Evolutionary conservation across 1,140 invertebrate species (phyloP).

Genomic region (Eubasilissa regina): DNA sequence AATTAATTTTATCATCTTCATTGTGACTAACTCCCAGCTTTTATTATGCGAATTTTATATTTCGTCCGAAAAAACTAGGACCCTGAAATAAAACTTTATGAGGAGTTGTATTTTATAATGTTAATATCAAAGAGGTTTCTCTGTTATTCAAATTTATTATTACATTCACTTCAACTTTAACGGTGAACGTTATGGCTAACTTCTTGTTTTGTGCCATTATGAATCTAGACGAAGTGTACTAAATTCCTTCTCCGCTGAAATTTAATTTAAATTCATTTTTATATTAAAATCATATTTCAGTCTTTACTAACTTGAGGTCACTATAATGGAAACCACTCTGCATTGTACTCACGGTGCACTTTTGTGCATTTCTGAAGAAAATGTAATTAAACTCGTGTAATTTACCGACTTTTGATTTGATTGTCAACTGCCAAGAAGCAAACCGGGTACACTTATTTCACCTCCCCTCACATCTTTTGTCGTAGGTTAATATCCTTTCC

Average conservation of each 20-base stretch:
- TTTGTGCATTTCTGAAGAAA: conserved; percentile 30
- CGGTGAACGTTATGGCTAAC: conserved; percentile 4
- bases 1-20: too few species aligned
- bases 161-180: background rate
- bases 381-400: conserved; percentile 15
- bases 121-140: conserved; percentile 2
- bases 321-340: conserved; percentile 29
- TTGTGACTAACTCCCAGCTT: too few species aligned
- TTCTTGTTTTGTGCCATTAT: conserved; percentile 5
- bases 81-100: too few species aligned
- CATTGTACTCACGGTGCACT: conserved; percentile 35
- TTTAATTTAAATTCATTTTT: conserved; percentile 25
- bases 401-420: background rate
- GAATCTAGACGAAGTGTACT: background rate
- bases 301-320: conserved; percentile 23
- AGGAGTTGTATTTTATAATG: background rate
- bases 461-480: too few species aligned
- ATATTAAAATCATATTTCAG: conserved; percentile 51
- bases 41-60: too few species aligned
- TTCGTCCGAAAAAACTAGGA: too few species aligned
- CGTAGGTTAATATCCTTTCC: too few species aligned
- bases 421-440: background rate
- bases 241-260: conserved; percentile 5
- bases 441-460: too few species aligned
- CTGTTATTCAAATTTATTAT: background rate